Evolutionary conservation across 2,888 invertebrate species (phyloP).

Genomic region (Drosophila tanythrix): DNA sequence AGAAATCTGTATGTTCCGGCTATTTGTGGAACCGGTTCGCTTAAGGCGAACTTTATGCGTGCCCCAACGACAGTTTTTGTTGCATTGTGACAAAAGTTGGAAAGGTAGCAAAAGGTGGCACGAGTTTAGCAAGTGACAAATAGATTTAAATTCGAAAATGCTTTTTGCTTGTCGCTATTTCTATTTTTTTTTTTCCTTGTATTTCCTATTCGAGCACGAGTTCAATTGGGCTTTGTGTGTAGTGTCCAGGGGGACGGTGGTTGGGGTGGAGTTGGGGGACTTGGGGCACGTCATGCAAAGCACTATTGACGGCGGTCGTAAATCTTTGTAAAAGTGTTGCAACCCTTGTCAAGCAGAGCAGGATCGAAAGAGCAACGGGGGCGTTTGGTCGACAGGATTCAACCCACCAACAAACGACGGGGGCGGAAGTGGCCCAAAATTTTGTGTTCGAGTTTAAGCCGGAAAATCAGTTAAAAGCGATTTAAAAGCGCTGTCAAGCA

Average conservation of each 20-base stretch:
- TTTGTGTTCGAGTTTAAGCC: conserved; percentile 46
- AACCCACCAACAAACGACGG: conserved; percentile 21
- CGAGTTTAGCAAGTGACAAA: conserved; percentile 77
- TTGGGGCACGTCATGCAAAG: conserved; percentile 64
- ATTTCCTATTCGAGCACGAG: conserved; percentile 18
- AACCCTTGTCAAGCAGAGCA: conserved; percentile 67
- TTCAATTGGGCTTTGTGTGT: conserved; percentile 26
- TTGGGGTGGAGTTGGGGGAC: neutral
- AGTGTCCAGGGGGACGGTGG: conserved; percentile 1
- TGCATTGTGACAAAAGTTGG: conserved; percentile 37
- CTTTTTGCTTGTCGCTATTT: conserved; percentile 62
- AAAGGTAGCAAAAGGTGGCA: conserved; percentile 60
- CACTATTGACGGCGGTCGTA: conserved; percentile 80
- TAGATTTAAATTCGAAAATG: conserved; percentile 79
- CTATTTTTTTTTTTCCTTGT: neutral
- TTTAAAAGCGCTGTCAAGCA: conserved; percentile 57
- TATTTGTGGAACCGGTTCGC: conserved; percentile 40
- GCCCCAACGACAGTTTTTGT: conserved; percentile 39
- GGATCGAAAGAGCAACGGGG: conserved; percentile 5
- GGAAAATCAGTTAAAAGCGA: conserved; percentile 72
- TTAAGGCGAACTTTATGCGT: conserved; percentile 52
- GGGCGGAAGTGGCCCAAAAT: conserved; percentile 54
- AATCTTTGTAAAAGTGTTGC: conserved; percentile 72
- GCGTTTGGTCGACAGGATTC: conserved; percentile 1
- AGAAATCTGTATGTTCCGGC: conserved; percentile 44